Conservation (phyloP, 2,113 vertebrate species). For the Phoxinus phoxinus region DNA sequence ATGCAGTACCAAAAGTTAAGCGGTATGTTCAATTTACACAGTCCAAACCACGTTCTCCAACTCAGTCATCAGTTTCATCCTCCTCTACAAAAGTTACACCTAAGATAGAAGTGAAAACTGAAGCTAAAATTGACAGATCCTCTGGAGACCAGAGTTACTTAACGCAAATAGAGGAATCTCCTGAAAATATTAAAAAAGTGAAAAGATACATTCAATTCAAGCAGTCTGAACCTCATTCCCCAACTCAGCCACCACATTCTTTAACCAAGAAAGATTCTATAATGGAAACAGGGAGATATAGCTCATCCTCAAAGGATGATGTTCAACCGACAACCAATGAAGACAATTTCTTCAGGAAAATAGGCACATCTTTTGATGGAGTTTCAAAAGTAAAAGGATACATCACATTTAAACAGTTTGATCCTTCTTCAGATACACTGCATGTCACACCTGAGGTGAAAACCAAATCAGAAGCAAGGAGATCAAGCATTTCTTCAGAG, state of each 20-base stretch:
- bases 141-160: neutral
- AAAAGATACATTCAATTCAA: constrained; percentile 40
- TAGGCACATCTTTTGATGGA: constrained; percentile 1
- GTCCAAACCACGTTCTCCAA: neutral
- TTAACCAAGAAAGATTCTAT: neutral
- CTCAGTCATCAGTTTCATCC: neutral
- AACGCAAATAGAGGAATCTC: constrained; percentile 17
- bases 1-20: constrained; percentile 31
- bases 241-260: neutral
- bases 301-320: constrained; percentile 23
- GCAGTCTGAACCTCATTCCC: neutral
- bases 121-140: neutral
- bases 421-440: neutral
- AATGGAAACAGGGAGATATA: neutral
- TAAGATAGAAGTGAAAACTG: constrained; percentile 2
- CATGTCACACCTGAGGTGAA: neutral
- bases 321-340: neutral
- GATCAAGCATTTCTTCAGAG: neutral
- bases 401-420: constrained; percentile 26
- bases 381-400: constrained; percentile 44
- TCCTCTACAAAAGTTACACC: constrained; percentile 6
- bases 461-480: neutral
- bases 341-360: neutral
- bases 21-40: constrained; percentile 50
- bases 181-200: constrained; percentile 30